phyloP scores from a whole-genome alignment of 2,113 vertebrate species.

The Choloepus hoffmanni region DNA sequence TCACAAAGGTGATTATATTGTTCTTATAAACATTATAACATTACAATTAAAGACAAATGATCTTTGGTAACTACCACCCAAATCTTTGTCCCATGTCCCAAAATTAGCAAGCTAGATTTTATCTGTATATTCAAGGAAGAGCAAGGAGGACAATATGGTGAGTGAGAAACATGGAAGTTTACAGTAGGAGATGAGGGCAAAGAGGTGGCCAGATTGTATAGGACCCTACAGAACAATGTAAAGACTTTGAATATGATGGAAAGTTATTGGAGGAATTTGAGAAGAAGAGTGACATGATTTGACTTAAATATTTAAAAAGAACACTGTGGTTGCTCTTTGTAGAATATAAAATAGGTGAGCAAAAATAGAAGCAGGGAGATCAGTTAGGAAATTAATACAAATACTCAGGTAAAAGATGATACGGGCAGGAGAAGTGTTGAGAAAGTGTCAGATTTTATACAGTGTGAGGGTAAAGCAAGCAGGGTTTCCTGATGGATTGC shows the following conservation, averaged over 20 bases:
- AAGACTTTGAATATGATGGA: background rate
- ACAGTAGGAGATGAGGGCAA: background rate
- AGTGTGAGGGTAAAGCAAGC: background rate
- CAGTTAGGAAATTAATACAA: background rate
- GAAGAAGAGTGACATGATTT: background rate
- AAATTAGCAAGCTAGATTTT: constrained; percentile 23
- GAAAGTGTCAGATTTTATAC: background rate
- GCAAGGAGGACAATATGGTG: background rate
- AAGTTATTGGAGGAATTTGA: background rate
- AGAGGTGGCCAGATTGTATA: background rate
- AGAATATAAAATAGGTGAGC: background rate
- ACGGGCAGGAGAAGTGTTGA: background rate
- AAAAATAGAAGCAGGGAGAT: background rate
- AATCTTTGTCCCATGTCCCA: background rate
- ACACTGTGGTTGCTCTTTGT: background rate
- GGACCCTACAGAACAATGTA: background rate
- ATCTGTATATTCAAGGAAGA: background rate
- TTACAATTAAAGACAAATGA: background rate
- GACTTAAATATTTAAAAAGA: background rate
- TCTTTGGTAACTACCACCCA: background rate
- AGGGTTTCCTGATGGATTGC: background rate
- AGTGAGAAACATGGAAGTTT: background rate
- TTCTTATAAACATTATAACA: background rate
- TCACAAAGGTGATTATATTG: background rate
- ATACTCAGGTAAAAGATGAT: background rate